Conservation (phyloP, 2,113 vertebrate genomes). For the Trichechus manatus region DNA sequence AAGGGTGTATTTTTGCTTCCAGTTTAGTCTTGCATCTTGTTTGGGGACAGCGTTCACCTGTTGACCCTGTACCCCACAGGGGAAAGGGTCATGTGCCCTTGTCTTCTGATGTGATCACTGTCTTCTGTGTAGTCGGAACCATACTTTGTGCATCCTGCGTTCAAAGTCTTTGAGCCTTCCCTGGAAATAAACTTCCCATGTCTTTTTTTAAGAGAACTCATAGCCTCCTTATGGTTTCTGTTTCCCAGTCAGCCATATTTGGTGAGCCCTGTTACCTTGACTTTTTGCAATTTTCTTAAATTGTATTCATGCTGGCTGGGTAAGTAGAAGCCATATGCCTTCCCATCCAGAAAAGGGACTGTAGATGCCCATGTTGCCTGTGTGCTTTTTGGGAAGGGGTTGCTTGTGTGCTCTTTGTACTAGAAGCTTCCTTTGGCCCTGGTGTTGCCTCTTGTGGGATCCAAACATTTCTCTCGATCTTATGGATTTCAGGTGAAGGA, state of each 20-base stretch:
- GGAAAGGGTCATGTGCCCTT: constrained; percentile 24
- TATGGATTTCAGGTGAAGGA: constrained; percentile 33
- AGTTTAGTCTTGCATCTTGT: neutral
- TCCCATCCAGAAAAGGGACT: constrained; percentile 77
- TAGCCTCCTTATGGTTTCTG: constrained; percentile 67
- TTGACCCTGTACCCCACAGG: constrained; percentile 8
- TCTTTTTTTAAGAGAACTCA: constrained; percentile 57
- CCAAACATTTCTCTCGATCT: constrained; percentile 44
- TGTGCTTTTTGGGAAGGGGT: constrained; percentile 66
- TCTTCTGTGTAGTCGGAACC: constrained; percentile 33
- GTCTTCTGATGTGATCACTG: neutral
- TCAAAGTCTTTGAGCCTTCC: constrained; percentile 65
- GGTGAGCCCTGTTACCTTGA: constrained; percentile 81
- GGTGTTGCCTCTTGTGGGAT: constrained; percentile 44
- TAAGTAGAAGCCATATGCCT: constrained; percentile 79
- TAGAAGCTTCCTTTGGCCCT: constrained; percentile 75
- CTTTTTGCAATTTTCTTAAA: constrained; percentile 79
- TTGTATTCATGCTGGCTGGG: constrained; percentile 76
- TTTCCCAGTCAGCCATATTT: constrained; percentile 81
- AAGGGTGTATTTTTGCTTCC: constrained; percentile 3
- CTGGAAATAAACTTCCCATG: constrained; percentile 72
- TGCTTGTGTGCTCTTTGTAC: constrained; percentile 64
- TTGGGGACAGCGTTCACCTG: constrained; percentile 52
- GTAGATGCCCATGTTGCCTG: constrained; percentile 72
- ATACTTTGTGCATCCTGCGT: constrained; percentile 16